A percentile compares a stretch with the other conserved stretches of the same genome.
Evolutionary conservation across 2,797 vertebrate genomes (phyloP).

Genomic region (Sebastes itinus): DNA sequence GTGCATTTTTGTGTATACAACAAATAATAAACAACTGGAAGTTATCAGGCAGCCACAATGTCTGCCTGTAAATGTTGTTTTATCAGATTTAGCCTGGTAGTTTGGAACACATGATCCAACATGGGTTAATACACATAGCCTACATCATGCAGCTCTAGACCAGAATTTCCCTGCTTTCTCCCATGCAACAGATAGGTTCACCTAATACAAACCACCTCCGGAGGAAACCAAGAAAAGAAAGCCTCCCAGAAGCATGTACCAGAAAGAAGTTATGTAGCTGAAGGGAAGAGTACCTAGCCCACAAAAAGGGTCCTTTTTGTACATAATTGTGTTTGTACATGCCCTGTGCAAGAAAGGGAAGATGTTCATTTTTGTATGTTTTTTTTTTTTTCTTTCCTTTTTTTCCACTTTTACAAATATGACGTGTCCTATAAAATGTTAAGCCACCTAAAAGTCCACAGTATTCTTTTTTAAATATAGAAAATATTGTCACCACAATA

Average conservation of each 20-base stretch:
- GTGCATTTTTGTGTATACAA: constrained; percentile 99
- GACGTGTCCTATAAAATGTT: constrained; percentile 93
- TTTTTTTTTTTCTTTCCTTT: constrained; percentile 45
- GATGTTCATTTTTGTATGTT: constrained; percentile 62
- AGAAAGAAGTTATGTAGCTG: constrained; percentile 84
- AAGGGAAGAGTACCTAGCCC: constrained; percentile 87
- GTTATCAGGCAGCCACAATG: constrained; percentile 85
- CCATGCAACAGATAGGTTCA: constrained; percentile 99
- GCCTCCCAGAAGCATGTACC: constrained; percentile 87
- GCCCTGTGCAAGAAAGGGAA: constrained; percentile 90
- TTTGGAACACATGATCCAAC: constrained; percentile 95
- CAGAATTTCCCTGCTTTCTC: constrained; percentile 92
- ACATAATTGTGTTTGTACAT: constrained; percentile 88
- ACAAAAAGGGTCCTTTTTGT: constrained; percentile 88
- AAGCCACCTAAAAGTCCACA: constrained; percentile 87
- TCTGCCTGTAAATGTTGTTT: constrained; percentile 86
- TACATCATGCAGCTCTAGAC: constrained; percentile 99
- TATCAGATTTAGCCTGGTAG: constrained; percentile 84
- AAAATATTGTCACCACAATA: constrained; percentile 87
- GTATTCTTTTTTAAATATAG: constrained; percentile 82
- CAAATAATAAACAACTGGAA: constrained; percentile 97
- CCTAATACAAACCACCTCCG: constrained; percentile 84
- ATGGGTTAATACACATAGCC: constrained; percentile 96
- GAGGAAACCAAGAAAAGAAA: constrained; percentile 87
- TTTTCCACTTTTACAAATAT: constrained; percentile 90